phyloP scores from a whole-genome alignment of 2,888 invertebrate species.

The Cryptocephalus moraei region DNA sequence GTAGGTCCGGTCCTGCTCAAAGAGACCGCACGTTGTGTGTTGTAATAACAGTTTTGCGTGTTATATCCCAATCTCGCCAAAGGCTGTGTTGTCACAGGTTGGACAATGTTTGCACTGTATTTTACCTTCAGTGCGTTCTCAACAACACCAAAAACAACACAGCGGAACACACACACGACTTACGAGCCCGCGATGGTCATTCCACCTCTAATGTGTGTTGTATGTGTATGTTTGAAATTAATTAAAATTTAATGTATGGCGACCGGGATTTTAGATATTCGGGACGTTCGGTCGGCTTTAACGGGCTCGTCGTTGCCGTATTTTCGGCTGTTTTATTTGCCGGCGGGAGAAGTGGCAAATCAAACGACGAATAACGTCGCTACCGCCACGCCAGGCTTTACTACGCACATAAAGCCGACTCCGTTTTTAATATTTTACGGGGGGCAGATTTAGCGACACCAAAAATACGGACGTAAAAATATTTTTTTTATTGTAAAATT shows the following conservation, averaged over 20 bases:
- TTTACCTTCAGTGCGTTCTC: constrained; percentile 15
- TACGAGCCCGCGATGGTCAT: constrained; percentile 15
- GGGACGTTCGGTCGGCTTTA: too few species aligned
- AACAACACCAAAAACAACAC: constrained; percentile 18
- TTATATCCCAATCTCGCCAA: constrained; percentile 24
- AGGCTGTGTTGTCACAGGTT: constrained; percentile 25
- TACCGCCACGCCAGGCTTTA: too few species aligned
- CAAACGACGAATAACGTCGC: too few species aligned
- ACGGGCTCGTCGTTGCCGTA: constrained; percentile 8
- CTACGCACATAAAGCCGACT: too few species aligned
- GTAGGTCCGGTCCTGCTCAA: not conserved
- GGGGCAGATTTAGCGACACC: too few species aligned
- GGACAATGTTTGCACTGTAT: constrained; percentile 20
- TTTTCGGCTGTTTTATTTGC: constrained; percentile 7
- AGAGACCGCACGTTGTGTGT: constrained; percentile 7
- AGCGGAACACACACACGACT: constrained; percentile 13
- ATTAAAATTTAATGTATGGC: constrained; percentile 18
- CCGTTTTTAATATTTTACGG: too few species aligned
- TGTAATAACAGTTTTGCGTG: constrained; percentile 31
- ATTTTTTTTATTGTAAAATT: too few species aligned
- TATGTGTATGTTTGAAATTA: constrained; percentile 18
- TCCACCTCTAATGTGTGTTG: constrained; percentile 17
- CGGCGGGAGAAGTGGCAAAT: not conserved
- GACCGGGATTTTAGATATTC: constrained; percentile 12
- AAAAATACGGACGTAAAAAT: too few species aligned